Base-by-base conservation (phyloP, 2,113 vertebrate species). In the Hypocryptadius cinnamomeus region DNA sequence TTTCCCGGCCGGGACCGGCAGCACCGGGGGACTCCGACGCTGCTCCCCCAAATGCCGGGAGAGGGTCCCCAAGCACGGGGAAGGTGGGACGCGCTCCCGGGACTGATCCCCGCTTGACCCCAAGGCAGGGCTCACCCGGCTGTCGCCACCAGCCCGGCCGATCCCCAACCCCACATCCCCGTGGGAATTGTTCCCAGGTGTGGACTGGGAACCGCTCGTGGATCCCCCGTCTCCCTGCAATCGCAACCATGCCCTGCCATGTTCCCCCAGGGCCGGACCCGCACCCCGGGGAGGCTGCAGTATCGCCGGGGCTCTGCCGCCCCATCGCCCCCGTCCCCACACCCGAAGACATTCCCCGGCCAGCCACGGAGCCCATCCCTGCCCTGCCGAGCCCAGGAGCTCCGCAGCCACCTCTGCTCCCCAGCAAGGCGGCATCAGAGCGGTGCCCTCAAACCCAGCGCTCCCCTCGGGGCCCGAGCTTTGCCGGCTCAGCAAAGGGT, bases 401-500 rank as follows among this genome's bases (percentile, higher is more conserved):
- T 40, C 44, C 45, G 13, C 47, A 28, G 59, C 28, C 56, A 2
- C 30, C 30, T 4, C 39, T 7, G 48, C 6, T 45, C n/a, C 40
- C 45, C 40, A 2, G n/a, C 15, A 44, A 66, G 25, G 82, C 63
- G 85, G 4, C 81, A 89, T 42, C 51, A 10, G 53, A 60, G 45
- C 40, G 1, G 37, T 15, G 45, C 33, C 88, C 79, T 6, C 72
- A 40, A 53, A 88, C 11, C 16, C 72, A 6, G 33, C 1, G 7
- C 45, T 79, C 19, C 65, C 28, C 83, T 77, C 39, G 5, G 23
- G 57, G 20, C 79, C 79, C 17, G 68, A 37, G 86, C 37, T 80
- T 77, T 17, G 53, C 66, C 51, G 13, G 80, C 89, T 91, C 80
- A 86, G 80, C 83, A 91, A 96, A 94, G 95, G 93, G 95, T 96